Base-by-base conservation (phyloP, 1,140 invertebrate species). In the Atta texana region DNA sequence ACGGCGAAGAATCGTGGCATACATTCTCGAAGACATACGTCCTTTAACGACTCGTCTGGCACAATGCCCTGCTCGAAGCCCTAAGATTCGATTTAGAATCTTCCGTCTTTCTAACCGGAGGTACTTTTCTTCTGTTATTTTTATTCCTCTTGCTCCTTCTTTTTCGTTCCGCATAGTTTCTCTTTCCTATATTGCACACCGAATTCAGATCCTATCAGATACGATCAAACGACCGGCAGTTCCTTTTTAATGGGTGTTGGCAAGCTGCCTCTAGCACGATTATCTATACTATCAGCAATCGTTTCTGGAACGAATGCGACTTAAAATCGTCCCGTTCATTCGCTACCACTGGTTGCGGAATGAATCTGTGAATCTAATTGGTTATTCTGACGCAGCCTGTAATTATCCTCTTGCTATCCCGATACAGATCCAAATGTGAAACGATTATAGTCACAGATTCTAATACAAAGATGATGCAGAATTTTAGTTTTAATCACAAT, bases 11-110 rank as follows among this genome's bases (percentile, higher is more conserved):
- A 74, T 74, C 69, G 69, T 51, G 55, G 80, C 69, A 75, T 84
- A 84, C 69, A 72, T 84, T n/a, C 14, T 61, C 55, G 69, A 75
- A 61, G 80, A 75, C 55, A 44, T 24, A 63, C 57, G 57, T 90
- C 72, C 82, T 91, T 86, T 90, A 90, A 91, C 77, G 84, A 86
- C 77, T 66, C 59, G 66, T 51, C 87, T 91, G 90, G 84, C 89
- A 80, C 69, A 39, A 44, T 88, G 89, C 87, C 90, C 24, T 14
- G 39, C 59, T 78, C 34, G 18, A 24, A 55, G 16, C 44, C 51
- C 34, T 49, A 57, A 89, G 72, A 86, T 89, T 89, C 78, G 75
- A 89, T 90, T 89, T 76, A 53, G 66, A 31, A 80, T 85, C 44
- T 85, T 75, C 57, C 87, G 66, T 64, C 28, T 63, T 44, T 12